Base-by-base conservation (phyloP, 1,140 invertebrate genomes). In the Drosophila ananassae region DNA sequence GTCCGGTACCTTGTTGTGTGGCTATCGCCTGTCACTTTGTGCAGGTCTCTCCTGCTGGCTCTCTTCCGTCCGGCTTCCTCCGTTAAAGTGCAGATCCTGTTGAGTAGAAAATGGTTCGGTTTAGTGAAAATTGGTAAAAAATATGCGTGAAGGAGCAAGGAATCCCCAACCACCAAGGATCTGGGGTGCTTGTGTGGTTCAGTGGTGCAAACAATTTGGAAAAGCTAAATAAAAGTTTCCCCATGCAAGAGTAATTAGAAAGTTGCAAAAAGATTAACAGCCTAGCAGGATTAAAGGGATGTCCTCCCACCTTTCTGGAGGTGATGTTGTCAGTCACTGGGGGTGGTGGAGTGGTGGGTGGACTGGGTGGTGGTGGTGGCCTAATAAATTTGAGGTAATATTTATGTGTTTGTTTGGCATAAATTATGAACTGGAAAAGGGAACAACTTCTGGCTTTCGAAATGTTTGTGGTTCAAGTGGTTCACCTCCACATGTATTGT, bases 61-160 rank as follows among this genome's bases (percentile, higher is more conserved):
- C 39, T 62, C 6, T 13, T 13, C 46, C 44, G 24, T 28, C 28
- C 12, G 34, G 2, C 24, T 28, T 24, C 52, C 63, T 57, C 79
- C 56, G 24, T 39, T 41, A 41, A 41, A 61, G 53, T 54, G 10
- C 30, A 22, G 53, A 32, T 89, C 67, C 83, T 89, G 83, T 79
- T 79, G 79, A 82, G 82, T 89, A 82, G 83, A 89, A 82, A 89
- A 83, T 82, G 83, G 77, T 89, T 89, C 82, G 73, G 60, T 89
- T 82, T 77, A 89, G 82, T 77, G 71, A 62, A 58, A 60, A 44
- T 69, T 63, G 37, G 51, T 24, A 55, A 48, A 47, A 28, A 56
- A 47, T 21, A 22, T 47, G 44, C 17, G 13, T 17, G 7, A 39
- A 30, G 53, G 51, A 2, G 21, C 37, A 57, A 21, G 12, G 17